These are phyloP conservation scores for Plodia interpunctella DNA, from an alignment of 1,140 invertebrate species.

Conservation along the genomic window DNA sequence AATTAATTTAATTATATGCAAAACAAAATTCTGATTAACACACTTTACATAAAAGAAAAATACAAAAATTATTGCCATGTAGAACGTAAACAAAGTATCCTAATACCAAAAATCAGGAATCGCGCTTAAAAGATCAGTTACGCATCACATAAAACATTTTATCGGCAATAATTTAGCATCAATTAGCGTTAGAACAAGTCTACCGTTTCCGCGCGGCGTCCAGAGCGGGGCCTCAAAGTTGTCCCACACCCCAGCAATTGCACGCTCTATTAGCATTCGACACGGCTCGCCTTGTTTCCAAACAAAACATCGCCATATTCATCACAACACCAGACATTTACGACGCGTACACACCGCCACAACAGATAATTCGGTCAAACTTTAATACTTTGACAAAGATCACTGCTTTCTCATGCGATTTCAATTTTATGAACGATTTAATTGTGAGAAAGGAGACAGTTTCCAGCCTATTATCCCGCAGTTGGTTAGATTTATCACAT, in stretches of 20 bases:
- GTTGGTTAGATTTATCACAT: constrained; percentile 17
- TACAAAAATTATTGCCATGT: too few relatives aligned
- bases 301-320: constrained; percentile 61
- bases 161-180: background rate
- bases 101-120: too few relatives aligned
- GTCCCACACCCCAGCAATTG: constrained; percentile 32
- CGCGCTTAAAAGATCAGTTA: too few relatives aligned
- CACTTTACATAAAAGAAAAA: too few relatives aligned
- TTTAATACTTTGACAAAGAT: constrained; percentile 74
- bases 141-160: too few relatives aligned
- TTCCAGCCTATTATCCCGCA: constrained; percentile 39
- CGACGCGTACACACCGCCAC: constrained; percentile 61
- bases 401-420: constrained; percentile 47
- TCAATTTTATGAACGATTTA: constrained; percentile 62
- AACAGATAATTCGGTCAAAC: constrained; percentile 71
- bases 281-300: constrained; percentile 60
- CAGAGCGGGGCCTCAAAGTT: background rate
- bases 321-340: constrained; percentile 71
- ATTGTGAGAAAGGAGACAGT: constrained; percentile 51
- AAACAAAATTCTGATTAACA: too few relatives aligned
- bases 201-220: background rate
- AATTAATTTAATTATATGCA: too few relatives aligned
- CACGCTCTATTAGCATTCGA: constrained; percentile 60
- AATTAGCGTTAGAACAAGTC: background rate
- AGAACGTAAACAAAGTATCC: too few relatives aligned